Base-by-base conservation (phyloP, 2,888 invertebrate species). In the Encarsia formosa region DNA sequence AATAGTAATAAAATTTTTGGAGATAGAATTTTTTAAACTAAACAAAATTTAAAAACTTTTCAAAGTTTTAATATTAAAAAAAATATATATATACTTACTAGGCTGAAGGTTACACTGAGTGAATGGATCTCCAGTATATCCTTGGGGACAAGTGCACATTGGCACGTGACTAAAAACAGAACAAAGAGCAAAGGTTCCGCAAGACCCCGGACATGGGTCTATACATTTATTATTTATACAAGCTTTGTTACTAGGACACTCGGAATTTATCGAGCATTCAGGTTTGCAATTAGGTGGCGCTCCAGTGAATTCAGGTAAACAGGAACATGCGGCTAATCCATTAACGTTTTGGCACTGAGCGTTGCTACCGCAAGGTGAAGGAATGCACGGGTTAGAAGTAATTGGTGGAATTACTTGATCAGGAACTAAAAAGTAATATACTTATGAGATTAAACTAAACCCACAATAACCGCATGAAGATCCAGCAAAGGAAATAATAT, bases 321-420 rank as follows among this genome's bases (percentile, higher is more conserved):
- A 79, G 4, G 74, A 70, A 60, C 79, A 79, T 1, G 74, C 87
- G 32, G 88, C 84, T 74, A 87, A 84, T 59, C 84, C 82, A 56
- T 76, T 75, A 61, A 88, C 83, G 37, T 86, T 80, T 56, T 87
- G 83, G 68, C 90, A 91, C 70, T 86, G 82, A 6, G 90, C 87
- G 70, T 90, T 85, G 3, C 88, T 87, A 44, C 90, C 90, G 69
- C 90, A 91, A 0, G 90, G 90, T 43, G 88, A 86, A 32, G 89
- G 90, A 39, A 81, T 77, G 70, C 90, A 91, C 23, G 88, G 88
- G 67, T 78, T 76, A 80, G 77, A 73, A 71, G 77, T 82, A 79
- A 64, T 75, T 78, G 63, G 74, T 72, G 75, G 85, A 86, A 74
- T 80, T 77, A 62, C 9, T 45, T 11, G 23, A n/a, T n/a, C n/a